These are phyloP conservation scores for Nothura maculosa DNA, from an alignment of 2,797 vertebrate species.

Conservation along the genomic window DNA sequence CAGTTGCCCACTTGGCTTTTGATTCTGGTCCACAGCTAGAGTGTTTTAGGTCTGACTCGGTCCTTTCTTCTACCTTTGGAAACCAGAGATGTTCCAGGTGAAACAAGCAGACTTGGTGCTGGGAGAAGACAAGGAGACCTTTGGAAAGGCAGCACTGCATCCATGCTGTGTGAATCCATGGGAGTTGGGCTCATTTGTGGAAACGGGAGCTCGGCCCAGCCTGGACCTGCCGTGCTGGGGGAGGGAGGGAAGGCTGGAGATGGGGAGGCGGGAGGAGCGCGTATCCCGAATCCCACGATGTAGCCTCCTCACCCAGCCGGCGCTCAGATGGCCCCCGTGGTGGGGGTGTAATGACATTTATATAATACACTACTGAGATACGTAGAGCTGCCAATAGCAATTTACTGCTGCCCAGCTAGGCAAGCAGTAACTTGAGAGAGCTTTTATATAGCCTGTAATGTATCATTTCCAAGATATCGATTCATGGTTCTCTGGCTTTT, in stretches of 20 bases:
- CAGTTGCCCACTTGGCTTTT: neutral
- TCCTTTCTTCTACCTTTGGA: neutral
- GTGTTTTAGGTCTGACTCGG: neutral
- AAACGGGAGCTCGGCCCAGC: fast-evolving
- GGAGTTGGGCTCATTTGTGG: fast-evolving
- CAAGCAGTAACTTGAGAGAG: neutral
- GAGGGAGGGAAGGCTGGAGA: neutral
- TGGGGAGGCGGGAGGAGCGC: too few relatives aligned
- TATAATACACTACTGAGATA: neutral
- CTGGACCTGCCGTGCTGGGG: too few relatives aligned
- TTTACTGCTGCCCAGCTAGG: neutral
- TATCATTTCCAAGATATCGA: neutral
- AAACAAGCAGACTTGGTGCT: neutral
- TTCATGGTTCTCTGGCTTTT: neutral
- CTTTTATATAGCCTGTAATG: neutral
- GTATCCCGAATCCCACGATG: too few relatives aligned
- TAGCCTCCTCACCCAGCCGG: neutral
- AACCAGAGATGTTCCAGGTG: neutral
- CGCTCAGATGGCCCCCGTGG: neutral
- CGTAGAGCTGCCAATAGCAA: neutral
- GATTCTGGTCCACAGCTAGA: neutral
- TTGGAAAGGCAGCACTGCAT: neutral
- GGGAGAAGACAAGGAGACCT: neutral
- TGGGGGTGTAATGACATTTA: neutral
- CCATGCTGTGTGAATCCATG: neutral